Evolutionary conservation across 1,140 invertebrate species (phyloP).

Genomic region (Hesperophylax magnus): DNA sequence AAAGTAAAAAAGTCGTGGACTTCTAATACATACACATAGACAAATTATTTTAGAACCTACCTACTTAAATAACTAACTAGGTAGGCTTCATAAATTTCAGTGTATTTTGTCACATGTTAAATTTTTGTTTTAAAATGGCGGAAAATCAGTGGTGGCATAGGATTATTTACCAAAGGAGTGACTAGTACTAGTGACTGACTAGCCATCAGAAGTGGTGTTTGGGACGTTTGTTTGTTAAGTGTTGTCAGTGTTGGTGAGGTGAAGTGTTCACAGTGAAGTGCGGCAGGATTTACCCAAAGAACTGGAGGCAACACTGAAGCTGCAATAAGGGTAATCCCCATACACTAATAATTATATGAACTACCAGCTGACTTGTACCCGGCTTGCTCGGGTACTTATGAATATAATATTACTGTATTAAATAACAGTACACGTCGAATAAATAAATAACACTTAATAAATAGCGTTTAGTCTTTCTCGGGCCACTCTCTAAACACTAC

Average conservation of each 20-base stretch:
- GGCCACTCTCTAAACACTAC: too few relatives aligned
- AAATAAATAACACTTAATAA: too few relatives aligned
- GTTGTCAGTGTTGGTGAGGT: background rate
- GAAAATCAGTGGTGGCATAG: background rate
- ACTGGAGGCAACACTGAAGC: background rate
- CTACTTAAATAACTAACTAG: too few relatives aligned
- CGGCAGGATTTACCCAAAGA: background rate
- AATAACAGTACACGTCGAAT: too few relatives aligned
- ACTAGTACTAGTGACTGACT: background rate
- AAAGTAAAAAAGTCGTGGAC: too few relatives aligned
- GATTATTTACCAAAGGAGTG: conserved; percentile 21
- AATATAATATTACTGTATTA: too few relatives aligned
- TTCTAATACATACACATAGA: background rate
- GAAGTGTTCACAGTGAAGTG: background rate
- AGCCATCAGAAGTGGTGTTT: background rate
- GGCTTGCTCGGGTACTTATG: too few relatives aligned
- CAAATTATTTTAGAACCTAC: background rate
- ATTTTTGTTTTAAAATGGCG: conserved; percentile 8
- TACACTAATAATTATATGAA: too few relatives aligned
- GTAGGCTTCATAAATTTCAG: too few relatives aligned
- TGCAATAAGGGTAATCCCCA: conserved; percentile 13
- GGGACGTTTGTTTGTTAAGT: background rate
- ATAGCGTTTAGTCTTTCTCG: too few relatives aligned
- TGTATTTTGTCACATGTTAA: too few relatives aligned
- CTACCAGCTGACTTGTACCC: too few relatives aligned